Evolutionary conservation across 2,888 invertebrate species (phyloP).

Genomic region (Oligia fasciuncula): DNA sequence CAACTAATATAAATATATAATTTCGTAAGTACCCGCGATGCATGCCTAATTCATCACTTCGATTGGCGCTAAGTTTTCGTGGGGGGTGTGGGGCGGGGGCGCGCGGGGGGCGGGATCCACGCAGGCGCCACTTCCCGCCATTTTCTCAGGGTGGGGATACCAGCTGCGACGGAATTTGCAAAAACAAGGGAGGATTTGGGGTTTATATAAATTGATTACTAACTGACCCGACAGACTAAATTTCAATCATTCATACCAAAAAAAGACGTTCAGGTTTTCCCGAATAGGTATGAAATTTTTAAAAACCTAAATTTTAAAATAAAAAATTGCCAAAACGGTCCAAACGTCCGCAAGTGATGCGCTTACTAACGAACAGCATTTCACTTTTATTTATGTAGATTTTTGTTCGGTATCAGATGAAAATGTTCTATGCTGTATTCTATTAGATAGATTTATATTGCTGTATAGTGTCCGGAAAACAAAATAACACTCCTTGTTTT

Average conservation of each 20-base stretch:
- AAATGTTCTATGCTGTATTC: neutral
- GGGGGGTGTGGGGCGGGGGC: slow-evolving; percentile 26
- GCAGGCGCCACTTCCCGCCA: slow-evolving; percentile 87
- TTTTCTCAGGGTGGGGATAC: slow-evolving; percentile 79
- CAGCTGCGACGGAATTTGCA: slow-evolving; percentile 64
- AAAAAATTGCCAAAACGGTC: no score
- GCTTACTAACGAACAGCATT: neutral
- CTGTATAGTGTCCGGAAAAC: no score
- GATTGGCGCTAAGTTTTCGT: slow-evolving; percentile 83
- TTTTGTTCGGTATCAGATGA: neutral
- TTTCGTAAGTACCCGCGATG: slow-evolving; percentile 56
- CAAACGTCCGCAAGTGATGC: no score
- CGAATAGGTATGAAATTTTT: no score
- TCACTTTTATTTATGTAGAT: neutral
- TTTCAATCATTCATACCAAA: neutral
- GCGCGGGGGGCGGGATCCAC: slow-evolving; percentile 75
- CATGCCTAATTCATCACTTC: slow-evolving; percentile 82
- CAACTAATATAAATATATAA: slow-evolving; percentile 4
- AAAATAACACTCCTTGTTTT: neutral
- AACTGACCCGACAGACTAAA: neutral
- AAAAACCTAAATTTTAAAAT: neutral
- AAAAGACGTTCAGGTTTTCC: neutral
- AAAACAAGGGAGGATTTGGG: slow-evolving; percentile 49
- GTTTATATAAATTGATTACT: slow-evolving; percentile 21
- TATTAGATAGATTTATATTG: neutral